A percentile compares a stretch with the other conserved stretches of the same genome.
Evolutionary conservation across 2,113 vertebrate genomes (phyloP).

Genomic region (Dipodomys ordii): DNA sequence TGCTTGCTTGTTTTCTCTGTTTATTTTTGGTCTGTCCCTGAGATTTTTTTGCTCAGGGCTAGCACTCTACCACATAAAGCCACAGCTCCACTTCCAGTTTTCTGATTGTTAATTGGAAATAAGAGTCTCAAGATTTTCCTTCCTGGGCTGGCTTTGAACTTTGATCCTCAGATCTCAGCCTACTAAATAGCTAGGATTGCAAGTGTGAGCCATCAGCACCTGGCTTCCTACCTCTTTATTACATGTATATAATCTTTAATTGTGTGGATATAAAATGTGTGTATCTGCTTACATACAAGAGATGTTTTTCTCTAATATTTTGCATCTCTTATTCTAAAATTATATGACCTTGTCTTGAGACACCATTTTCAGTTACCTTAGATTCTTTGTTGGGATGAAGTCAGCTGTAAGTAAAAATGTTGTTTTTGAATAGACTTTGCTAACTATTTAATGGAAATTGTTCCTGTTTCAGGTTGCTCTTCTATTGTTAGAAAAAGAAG

Average conservation of each 20-base stretch:
- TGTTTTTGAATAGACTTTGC: neutral
- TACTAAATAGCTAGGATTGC: too few relatives aligned
- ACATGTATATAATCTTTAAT: fast-evolving
- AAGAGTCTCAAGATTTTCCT: too few relatives aligned
- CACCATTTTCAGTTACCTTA: neutral
- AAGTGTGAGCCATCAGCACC: too few relatives aligned
- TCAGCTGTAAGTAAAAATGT: neutral
- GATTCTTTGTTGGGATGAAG: neutral
- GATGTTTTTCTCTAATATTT: neutral
- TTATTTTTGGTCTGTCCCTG: too few relatives aligned
- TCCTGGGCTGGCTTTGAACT: too few relatives aligned
- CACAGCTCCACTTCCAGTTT: too few relatives aligned
- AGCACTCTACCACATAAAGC: too few relatives aligned
- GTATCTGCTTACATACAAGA: neutral
- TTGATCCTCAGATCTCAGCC: too few relatives aligned
- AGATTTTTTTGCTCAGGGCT: too few relatives aligned
- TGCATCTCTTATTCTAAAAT: neutral
- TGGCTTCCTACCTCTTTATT: neutral
- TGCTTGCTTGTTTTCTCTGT: too few relatives aligned
- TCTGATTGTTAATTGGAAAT: too few relatives aligned
- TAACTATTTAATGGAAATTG: neutral
- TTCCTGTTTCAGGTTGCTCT: conserved; percentile 92
- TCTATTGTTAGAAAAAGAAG: conserved; percentile 95
- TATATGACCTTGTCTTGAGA: neutral
- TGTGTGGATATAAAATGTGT: neutral